Percentiles rank a stretch among this genome's conserved stretches.
These are phyloP conservation scores for Opisthocomus hoazin DNA, from an alignment of 2,113 vertebrate genomes.

Conservation along the genomic window DNA sequence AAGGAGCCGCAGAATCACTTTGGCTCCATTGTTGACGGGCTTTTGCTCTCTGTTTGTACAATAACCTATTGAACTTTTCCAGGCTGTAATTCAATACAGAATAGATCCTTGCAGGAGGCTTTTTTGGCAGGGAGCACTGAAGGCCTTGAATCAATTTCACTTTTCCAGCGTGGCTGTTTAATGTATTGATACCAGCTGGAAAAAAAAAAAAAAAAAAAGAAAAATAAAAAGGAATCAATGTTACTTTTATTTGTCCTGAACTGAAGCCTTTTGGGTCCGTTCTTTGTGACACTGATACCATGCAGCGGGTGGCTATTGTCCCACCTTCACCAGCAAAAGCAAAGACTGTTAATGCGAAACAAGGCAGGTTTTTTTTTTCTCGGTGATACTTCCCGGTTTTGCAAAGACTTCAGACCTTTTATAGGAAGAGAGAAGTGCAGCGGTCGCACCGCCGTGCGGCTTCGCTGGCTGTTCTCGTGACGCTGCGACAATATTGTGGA, in stretches of 20 bases:
- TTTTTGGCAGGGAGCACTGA: conserved; percentile 65
- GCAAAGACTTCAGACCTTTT: conserved; percentile 8
- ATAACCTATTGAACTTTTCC: conserved; percentile 70
- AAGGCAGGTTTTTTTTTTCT: not conserved
- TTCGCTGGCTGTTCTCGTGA: not conserved
- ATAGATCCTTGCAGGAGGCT: conserved; percentile 67
- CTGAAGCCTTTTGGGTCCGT: conserved; percentile 46
- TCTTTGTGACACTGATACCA: conserved; percentile 59
- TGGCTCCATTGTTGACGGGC: conserved; percentile 55
- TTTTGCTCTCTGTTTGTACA: conserved; percentile 69
- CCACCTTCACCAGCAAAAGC: conserved; percentile 35
- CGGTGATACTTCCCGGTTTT: not conserved
- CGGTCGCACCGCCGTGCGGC: rapidly evolving
- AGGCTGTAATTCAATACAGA: conserved; percentile 68
- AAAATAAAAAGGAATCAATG: conserved; percentile 62
- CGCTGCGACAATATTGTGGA: not conserved
- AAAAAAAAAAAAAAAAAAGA: not conserved
- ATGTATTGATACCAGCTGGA: conserved; percentile 60
- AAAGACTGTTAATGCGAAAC: conserved; percentile 37
- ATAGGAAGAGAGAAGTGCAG: not conserved
- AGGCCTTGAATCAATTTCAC: conserved; percentile 68
- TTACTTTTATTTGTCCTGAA: conserved; percentile 66
- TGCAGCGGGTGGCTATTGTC: conserved; percentile 56
- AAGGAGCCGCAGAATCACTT: conserved; percentile 52
- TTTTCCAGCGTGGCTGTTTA: conserved; percentile 64